These are phyloP conservation scores for Prinia subflava DNA, from an alignment of 2,113 vertebrate species.

Conservation along the genomic window DNA sequence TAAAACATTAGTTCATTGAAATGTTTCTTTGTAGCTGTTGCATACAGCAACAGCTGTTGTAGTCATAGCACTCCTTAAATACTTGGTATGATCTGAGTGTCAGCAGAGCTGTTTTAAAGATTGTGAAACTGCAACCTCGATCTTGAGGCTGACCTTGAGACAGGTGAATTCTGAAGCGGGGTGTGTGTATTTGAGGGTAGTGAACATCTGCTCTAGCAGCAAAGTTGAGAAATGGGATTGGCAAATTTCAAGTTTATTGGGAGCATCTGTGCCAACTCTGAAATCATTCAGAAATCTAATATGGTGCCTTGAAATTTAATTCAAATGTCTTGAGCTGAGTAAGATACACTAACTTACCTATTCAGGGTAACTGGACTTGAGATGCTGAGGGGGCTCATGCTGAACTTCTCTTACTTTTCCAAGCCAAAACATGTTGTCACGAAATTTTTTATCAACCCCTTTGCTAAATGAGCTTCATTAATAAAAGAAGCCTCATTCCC, in stretches of 20 bases:
- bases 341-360: background rate
- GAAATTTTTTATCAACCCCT: background rate
- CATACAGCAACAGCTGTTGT: background rate
- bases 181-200: background rate
- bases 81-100: background rate
- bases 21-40: background rate
- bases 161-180: background rate
- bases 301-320: background rate
- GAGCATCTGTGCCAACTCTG: background rate
- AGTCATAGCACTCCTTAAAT: background rate
- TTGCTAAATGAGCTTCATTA: background rate
- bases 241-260: background rate
- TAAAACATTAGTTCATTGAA: background rate
- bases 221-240: background rate
- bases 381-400: background rate
- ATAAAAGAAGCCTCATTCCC: background rate
- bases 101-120: background rate
- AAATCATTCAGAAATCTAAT: background rate
- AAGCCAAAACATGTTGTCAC: background rate
- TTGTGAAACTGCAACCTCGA: fast-evolving
- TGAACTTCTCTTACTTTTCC: background rate
- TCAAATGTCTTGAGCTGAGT: background rate
- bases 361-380: background rate
- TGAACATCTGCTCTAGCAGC: background rate
- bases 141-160: background rate